phyloP scores from a whole-genome alignment of 2,113 vertebrate species.

The Chaetops frenatus region DNA sequence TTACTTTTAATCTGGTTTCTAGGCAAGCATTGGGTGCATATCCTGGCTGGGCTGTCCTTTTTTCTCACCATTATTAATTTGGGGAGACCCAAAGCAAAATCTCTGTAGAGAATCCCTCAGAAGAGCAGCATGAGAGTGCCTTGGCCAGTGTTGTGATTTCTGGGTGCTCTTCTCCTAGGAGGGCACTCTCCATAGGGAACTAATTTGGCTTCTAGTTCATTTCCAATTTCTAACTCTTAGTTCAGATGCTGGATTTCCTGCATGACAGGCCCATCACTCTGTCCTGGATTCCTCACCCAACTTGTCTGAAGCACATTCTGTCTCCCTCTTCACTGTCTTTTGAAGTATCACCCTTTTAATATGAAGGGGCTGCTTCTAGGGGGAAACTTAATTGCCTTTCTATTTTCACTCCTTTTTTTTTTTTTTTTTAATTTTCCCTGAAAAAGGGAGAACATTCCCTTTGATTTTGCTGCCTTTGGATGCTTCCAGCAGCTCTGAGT shows the following conservation, averaged over 20 bases:
- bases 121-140: neutral
- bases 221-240: neutral
- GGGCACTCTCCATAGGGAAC: neutral
- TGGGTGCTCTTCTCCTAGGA: neutral
- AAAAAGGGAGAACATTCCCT: neutral
- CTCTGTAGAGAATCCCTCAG: neutral
- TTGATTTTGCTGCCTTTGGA: constrained; percentile 4
- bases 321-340: neutral
- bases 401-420: neutral
- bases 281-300: neutral
- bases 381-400: neutral
- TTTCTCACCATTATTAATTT: neutral
- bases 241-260: neutral
- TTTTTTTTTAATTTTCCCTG: neutral
- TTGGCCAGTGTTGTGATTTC: neutral
- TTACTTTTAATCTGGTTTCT: neutral
- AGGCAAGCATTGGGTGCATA: neutral
- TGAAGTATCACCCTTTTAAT: neutral
- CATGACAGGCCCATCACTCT: neutral
- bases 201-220: neutral
- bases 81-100: neutral
- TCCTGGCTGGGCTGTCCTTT: neutral
- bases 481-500: neutral
- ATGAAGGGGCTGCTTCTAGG: neutral
- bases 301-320: neutral